Evolutionary conservation across 2,797 vertebrate species (phyloP).

Genomic region (Apodemus agrarius): DNA sequence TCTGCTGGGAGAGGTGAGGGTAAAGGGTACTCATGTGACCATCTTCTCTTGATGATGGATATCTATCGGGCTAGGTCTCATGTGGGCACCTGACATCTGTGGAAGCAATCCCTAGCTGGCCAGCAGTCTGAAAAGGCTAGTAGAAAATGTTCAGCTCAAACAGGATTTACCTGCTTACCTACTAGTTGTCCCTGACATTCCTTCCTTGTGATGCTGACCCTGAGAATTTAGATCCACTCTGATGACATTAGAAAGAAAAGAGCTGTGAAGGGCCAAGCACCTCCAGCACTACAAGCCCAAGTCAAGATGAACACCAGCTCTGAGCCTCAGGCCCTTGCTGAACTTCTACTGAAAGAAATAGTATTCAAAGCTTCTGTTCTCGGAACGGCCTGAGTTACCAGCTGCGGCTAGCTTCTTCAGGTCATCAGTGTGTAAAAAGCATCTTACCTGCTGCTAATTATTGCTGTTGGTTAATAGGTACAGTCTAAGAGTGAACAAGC

Average conservation of each 20-base stretch:
- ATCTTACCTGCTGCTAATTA: neutral
- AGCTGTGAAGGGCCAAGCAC: neutral
- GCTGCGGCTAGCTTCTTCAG: neutral
- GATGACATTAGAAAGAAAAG: neutral
- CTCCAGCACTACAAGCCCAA: neutral
- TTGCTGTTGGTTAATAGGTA: neutral
- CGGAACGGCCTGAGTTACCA: neutral
- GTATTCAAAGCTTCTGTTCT: neutral
- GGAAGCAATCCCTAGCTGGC: neutral
- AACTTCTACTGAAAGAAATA: too few species aligned
- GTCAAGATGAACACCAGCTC: neutral
- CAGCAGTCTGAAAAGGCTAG: neutral
- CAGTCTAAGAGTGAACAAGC: neutral
- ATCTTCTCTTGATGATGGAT: neutral
- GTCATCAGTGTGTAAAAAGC: neutral
- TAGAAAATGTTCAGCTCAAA: neutral
- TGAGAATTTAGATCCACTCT: constrained; percentile 5
- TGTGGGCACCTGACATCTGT: neutral
- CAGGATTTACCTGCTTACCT: neutral
- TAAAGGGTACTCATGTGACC: neutral
- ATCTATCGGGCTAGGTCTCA: neutral
- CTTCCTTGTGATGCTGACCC: constrained; percentile 4
- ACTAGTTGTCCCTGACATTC: neutral
- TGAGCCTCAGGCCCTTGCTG: neutral
- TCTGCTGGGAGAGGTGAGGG: neutral